Evolutionary conservation across 2,797 vertebrate genomes (phyloP), one percentile per base, ranked within the genome.

Genomic region (Pelodytes ibericus): DNA sequence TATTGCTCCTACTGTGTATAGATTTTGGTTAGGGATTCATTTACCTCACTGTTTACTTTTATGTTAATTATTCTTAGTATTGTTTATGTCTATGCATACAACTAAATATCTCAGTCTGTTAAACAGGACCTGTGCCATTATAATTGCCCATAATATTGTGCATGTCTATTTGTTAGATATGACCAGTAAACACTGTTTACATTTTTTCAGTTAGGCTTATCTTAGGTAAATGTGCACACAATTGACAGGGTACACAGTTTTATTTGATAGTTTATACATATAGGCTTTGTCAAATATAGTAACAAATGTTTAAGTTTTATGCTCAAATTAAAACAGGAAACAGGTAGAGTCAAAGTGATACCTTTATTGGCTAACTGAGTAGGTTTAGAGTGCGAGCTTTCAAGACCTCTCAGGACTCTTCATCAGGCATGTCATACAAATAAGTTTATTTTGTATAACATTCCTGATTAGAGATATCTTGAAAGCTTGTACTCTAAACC

Each of bases 1-100:
- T 71, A 57, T 77, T 58, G 58, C 51, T 64, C 67, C 74, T 71
- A 77, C 74, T 77, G 67, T 71, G 49, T 56, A 51, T 29, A 59
- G 18, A 77, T 30, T 22, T 51, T 31, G n/a, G 13, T 29, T 0
- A 65, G 24, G 29, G 30, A 22, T 60, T 31, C 49, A 11, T 18
- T 60, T 22, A 16, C 18, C 57, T 59, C 15, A 29, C 24, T 59
- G 36, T 44, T 63, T 76, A 36, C 44, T 36, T 61, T 41, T 62
- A 27, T 31, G 65, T 76, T 69, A 41, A 41, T 18, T 25, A 56
- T 68, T 75, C 66, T 56, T 18, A 49, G 30, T 29, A n/a, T 49
- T 60, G 15, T 70, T 49, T 60, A 10, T 70, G 30, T 51, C 44
- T 39, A 10, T 51, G 44, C 36, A 59, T 59, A 47, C 13, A 26